Conservation (phyloP, 2,113 vertebrate species). For the Misgurnus mizolepis region DNA sequence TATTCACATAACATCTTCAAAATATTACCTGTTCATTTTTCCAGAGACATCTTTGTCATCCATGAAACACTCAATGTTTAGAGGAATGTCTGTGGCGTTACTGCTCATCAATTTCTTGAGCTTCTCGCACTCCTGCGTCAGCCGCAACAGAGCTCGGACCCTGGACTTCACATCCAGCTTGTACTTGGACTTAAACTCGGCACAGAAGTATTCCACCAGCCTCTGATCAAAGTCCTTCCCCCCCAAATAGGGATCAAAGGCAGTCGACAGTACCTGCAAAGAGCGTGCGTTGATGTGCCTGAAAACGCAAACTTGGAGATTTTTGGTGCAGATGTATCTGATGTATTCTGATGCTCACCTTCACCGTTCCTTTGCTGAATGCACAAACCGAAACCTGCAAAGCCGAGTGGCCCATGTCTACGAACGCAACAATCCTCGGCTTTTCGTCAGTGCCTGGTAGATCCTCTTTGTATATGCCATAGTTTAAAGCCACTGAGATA, state of each 20-base stretch:
- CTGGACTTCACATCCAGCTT: conserved; percentile 78
- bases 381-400: conserved; percentile 81
- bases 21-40: conserved; percentile 78
- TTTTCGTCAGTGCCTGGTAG: conserved; percentile 78
- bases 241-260: conserved; percentile 82
- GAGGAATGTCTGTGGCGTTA: conserved; percentile 78
- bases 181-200: conserved; percentile 79
- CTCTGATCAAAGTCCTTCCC: conserved; percentile 81
- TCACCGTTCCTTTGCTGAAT: conserved; percentile 81
- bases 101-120: conserved; percentile 84
- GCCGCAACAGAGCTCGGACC: conserved; percentile 76
- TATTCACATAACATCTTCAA: too few relatives aligned
- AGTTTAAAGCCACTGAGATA: conserved; percentile 77
- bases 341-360: conserved; percentile 64
- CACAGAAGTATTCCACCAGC: conserved; percentile 80
- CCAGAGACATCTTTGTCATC: conserved; percentile 78
- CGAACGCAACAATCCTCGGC: conserved; percentile 79
- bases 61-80: conserved; percentile 84
- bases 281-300: conserved; percentile 13
- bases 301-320: conserved; percentile 3
- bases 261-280: conserved; percentile 79
- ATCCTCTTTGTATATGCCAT: conserved; percentile 82
- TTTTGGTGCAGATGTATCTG: neutral
- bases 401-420: conserved; percentile 82
- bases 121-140: conserved; percentile 82